Conservation (phyloP, 2,888 invertebrate species). For the Bibio marci region DNA sequence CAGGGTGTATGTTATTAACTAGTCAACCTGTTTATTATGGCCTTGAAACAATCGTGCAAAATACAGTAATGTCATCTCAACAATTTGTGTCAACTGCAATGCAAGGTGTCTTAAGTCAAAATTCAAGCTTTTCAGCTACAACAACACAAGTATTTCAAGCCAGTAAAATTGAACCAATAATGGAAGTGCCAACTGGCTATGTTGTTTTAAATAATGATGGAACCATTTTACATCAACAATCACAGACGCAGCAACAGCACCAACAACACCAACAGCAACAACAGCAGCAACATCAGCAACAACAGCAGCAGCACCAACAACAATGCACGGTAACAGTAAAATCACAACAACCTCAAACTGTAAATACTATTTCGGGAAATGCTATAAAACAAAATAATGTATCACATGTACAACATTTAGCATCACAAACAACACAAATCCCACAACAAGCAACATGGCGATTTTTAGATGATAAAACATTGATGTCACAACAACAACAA, state of each 20-base stretch:
- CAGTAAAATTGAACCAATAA: slow-evolving; percentile 66
- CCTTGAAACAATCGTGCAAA: slow-evolving; percentile 71
- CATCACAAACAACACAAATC: too few relatives aligned
- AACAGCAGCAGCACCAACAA: slow-evolving; percentile 9
- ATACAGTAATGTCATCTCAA: slow-evolving; percentile 78
- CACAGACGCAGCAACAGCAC: slow-evolving; percentile 12
- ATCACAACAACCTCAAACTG: slow-evolving; percentile 3
- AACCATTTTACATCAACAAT: slow-evolving; percentile 12
- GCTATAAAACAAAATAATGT: too few relatives aligned
- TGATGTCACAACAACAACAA: slow-evolving; percentile 5
- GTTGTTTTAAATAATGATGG: slow-evolving; percentile 48
- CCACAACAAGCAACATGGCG: slow-evolving; percentile 4
- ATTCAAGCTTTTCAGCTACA: slow-evolving; percentile 70
- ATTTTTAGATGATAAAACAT: slow-evolving; percentile 3
- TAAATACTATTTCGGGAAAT: too few relatives aligned
- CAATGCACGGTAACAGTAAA: slow-evolving; percentile 7
- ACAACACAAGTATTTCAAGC: slow-evolving; percentile 67
- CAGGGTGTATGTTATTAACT: slow-evolving; percentile 38
- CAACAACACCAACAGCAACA: slow-evolving; percentile 8
- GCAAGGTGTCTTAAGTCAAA: slow-evolving; percentile 62
- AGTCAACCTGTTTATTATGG: slow-evolving; percentile 69
- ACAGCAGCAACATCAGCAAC: slow-evolving; percentile 10
- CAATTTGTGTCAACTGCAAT: slow-evolving; percentile 68
- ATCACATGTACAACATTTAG: too few relatives aligned
- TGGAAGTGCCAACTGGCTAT: slow-evolving; percentile 55